These are phyloP conservation scores for Hemicrepidius hirtus DNA, from an alignment of 2,888 invertebrate genomes.

Conservation along the genomic window DNA sequence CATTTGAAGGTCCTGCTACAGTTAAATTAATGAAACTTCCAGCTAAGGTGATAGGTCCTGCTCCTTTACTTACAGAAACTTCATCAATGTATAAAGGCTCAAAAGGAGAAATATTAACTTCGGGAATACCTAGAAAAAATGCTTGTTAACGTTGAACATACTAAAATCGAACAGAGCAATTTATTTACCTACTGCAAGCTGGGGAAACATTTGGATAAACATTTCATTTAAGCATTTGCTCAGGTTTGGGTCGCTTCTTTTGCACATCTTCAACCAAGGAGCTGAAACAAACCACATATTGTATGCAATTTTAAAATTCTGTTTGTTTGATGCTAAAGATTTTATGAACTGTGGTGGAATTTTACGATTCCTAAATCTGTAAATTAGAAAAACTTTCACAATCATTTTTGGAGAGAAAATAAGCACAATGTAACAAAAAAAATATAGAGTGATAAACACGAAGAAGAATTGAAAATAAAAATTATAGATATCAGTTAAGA, in stretches of 20 bases:
- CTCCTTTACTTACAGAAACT: conserved; percentile 75
- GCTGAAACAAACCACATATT: conserved; percentile 62
- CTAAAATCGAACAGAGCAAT: no score
- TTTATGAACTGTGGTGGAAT: no score
- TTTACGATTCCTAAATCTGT: no score
- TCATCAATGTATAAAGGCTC: conserved; percentile 75
- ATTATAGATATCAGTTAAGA: no score
- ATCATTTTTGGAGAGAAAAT: no score
- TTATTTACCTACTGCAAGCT: conserved; percentile 73
- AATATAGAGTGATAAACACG: no score
- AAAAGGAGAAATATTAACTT: conserved; percentile 75
- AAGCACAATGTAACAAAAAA: no score
- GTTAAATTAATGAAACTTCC: conserved; percentile 76
- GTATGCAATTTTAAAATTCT: background rate
- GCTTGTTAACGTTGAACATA: no score
- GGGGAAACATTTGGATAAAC: conserved; percentile 75
- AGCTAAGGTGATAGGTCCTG: conserved; percentile 73
- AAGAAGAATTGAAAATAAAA: no score
- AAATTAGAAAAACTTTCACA: no score
- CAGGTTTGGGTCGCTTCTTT: conserved; percentile 70
- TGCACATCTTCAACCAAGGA: conserved; percentile 70
- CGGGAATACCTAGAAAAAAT: conserved; percentile 73
- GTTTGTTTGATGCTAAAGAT: no score
- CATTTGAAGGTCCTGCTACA: conserved; percentile 76
- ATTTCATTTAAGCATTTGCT: conserved; percentile 71